Base-by-base conservation (phyloP, 1,140 invertebrate genomes). In the Orchestia grillus region DNA sequence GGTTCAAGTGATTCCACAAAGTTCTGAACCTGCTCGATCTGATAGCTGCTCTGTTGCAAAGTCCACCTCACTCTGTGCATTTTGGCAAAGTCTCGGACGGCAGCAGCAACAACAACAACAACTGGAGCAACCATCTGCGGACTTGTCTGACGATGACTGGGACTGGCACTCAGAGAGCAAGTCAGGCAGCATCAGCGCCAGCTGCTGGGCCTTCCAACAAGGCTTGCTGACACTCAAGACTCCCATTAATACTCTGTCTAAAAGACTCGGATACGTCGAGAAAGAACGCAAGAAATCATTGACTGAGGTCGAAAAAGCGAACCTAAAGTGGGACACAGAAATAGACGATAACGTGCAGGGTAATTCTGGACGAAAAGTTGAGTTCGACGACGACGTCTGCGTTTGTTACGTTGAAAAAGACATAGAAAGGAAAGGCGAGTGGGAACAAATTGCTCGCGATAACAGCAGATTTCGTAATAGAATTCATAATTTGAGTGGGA, bases 251-350 rank as follows among this genome's bases (percentile, higher is more conserved):
- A 47, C 43, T n/a, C 43, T 45, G 8, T 94, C 43, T 0, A 94
- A 47, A n/a, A 94, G 43, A 40, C 92, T 94, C 0, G 92, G 43
- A 6, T 94, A 94, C 40, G 92, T 94, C 36, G 92, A 94, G 44
- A 94, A 94, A 45, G 92, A 94, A 94, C 92, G 92, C 36, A 94
- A 94, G 47, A 44, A 47, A 40, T 94, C 92, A 0, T 44, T 94
- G 43, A 94, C 92, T 19, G 92, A 94, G 36, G 92, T 94, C 36
- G 92, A 94, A 94, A 94, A 94, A 47, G 92, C 92, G 40, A 94
- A 94, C 44, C 41, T 94, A 44, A 94, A 94, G 92, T 94, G 92
- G 92, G 92, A 94, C 92, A 94, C 92, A 11, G 92, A 44, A 44
- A 94, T 94, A 40, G 44, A 47, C 92, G 92, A 47, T 44, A 45